phyloP scores from a whole-genome alignment of 2,113 vertebrate species.

The Rhombomys opimus region DNA sequence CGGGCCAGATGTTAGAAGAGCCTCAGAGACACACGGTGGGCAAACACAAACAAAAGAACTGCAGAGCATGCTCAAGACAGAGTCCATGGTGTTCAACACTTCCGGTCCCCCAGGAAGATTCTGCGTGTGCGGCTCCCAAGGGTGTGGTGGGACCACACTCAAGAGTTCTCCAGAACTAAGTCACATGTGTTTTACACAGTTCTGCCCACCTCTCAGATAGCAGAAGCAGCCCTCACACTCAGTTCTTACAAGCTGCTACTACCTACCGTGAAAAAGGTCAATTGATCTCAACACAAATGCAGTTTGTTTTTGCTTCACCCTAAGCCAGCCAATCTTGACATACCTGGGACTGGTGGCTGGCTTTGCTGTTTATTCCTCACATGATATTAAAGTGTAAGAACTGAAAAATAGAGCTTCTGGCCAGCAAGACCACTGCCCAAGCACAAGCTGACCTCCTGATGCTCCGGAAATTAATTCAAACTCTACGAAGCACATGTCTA shows the following conservation, averaged over 20 bases:
- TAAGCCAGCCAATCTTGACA: conserved; percentile 3
- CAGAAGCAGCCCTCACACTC: background rate
- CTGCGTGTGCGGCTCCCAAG: background rate
- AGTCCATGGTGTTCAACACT: background rate
- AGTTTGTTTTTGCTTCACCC: background rate
- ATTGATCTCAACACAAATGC: background rate
- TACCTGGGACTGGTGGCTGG: background rate
- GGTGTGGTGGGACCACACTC: rapidly evolving
- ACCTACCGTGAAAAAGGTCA: background rate
- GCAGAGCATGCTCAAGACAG: background rate
- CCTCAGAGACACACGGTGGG: too few species aligned
- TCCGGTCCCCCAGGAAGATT: background rate
- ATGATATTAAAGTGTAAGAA: background rate
- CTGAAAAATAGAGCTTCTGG: background rate
- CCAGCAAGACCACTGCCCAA: too few species aligned
- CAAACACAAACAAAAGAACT: background rate
- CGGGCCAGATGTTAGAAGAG: background rate
- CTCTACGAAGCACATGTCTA: background rate
- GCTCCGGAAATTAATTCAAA: background rate
- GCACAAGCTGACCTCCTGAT: rapidly evolving
- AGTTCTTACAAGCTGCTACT: background rate
- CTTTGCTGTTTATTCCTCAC: background rate
- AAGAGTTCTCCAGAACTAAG: background rate
- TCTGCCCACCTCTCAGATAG: background rate
- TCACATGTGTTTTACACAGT: background rate